Base-by-base conservation (phyloP, 2,888 invertebrate species). In the Bimastos eiseni region DNA sequence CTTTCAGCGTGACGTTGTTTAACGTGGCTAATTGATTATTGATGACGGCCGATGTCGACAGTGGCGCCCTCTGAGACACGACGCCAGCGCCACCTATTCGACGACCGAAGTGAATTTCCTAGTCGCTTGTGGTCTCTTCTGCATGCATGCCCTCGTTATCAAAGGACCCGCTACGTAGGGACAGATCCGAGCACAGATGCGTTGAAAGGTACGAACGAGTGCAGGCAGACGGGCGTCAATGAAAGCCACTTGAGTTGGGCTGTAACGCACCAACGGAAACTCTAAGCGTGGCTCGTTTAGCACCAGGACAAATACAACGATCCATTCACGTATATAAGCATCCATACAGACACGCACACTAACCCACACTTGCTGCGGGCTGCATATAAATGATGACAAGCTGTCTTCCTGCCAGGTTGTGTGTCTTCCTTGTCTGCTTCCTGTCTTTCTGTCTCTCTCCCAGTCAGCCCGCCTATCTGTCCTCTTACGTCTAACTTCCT, bases 11-110 rank as follows among this genome's bases (percentile, higher is more conserved):
- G 70, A 70, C 70, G 70, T 70, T n/a, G 70, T 70, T 70, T n/a
- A 70, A 70, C 70, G 70, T 70, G 70, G 70, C 70, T 70, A 70
- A 70, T 70, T 70, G 70, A 70, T 70, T 70, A 70, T n/a, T n/a
- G 70, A n/a, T 70, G n/a, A 5, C 70, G 30, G 70, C 30, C n/a
- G 70, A 70, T 70, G 70, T 70, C 70, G 30, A 49, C 70, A 70
- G 70, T n/a, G 70, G 70, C 70, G 70, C 70, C 70, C 70, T 30
- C n/a, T 70, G n/a, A n/a, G 70, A 70, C 70, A 70, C 70, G 70
- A 70, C 30, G 70, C 70, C n/a, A 70, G 70, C 70, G 70, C 70
- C 70, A 70, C 70, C 70, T 70, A 70, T 70, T 70, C 70, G 70
- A 17, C 70, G 70, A 70, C 70, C 13, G 70, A 70, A 70, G 70